A percentile compares a stretch with the other conserved stretches of the same genome.
Conservation (phyloP, 2,888 invertebrate species). For the Heliconius erato region DNA sequence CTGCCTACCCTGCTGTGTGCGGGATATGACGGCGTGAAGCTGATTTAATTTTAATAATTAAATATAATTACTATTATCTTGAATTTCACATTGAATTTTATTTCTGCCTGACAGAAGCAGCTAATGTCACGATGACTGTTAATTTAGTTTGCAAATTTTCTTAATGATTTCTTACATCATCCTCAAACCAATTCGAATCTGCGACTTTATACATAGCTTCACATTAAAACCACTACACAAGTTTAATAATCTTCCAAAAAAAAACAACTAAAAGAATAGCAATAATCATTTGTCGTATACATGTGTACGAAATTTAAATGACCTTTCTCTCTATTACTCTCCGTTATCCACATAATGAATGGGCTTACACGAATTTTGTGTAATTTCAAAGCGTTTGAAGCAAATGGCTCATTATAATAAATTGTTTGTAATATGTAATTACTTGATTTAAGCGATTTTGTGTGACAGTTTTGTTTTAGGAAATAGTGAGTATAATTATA, state of each 20-base stretch:
- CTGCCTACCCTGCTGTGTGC: too few relatives aligned
- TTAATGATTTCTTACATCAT: conserved; percentile 1
- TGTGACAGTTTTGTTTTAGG: conserved; percentile 64
- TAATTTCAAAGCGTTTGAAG: conserved; percentile 44
- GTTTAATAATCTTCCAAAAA: background rate
- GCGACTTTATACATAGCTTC: background rate
- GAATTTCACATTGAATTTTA: too few relatives aligned
- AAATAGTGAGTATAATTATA: conserved; percentile 66
- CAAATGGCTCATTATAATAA: conserved; percentile 54
- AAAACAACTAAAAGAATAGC: conserved; percentile 1
- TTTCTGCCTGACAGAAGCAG: too few relatives aligned
- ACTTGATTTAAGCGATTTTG: conserved; percentile 53
- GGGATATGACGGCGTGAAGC: too few relatives aligned
- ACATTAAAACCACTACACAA: background rate
- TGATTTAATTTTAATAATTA: too few relatives aligned
- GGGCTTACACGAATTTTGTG: conserved; percentile 34
- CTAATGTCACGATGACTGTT: too few relatives aligned
- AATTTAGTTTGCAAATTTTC: background rate
- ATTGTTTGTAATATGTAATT: conserved; percentile 67
- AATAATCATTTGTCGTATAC: conserved; percentile 38
- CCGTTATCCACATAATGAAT: conserved; percentile 56
- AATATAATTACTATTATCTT: too few relatives aligned
- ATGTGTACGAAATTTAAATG: conserved; percentile 11
- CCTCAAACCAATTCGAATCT: background rate
- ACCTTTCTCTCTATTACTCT: conserved; percentile 37